Percentiles rank a stretch among this genome's conserved stretches.
These are phyloP conservation scores for Chaitophorus viminalis DNA, from an alignment of 2,888 invertebrate species.

Conservation along the genomic window DNA sequence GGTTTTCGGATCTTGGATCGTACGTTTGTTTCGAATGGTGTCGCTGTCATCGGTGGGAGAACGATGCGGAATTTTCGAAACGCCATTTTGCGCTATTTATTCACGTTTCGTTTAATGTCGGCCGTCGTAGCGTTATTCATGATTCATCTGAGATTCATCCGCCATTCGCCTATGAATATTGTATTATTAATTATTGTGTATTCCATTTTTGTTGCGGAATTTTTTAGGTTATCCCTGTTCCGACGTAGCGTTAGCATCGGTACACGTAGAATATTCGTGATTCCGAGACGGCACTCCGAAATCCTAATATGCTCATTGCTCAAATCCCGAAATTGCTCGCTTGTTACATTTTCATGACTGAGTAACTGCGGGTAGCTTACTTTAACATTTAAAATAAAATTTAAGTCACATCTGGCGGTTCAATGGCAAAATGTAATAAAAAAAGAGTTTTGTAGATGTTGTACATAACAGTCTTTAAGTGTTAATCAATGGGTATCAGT, in stretches of 20 bases:
- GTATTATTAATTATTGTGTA: neutral
- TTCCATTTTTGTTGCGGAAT: neutral
- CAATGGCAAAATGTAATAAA: no score
- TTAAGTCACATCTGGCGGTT: no score
- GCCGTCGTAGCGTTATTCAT: neutral
- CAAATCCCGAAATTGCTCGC: no score
- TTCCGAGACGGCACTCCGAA: no score
- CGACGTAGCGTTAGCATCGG: neutral
- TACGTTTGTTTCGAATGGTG: no score
- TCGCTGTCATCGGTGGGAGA: neutral
- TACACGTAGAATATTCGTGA: neutral
- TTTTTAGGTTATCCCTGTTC: neutral
- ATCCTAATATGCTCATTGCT: no score
- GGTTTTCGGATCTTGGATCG: neutral
- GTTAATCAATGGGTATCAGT: no score
- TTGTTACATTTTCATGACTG: no score
- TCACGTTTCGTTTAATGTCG: neutral
- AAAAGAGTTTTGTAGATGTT: no score
- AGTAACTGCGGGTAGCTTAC: no score
- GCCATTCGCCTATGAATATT: neutral
- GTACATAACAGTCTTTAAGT: no score
- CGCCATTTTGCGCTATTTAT: slow-evolving; percentile 5
- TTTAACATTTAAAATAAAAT: no score
- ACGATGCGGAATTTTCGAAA: neutral
- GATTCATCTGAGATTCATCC: neutral